A percentile compares a stretch with the other conserved stretches of the same genome.
These are phyloP conservation scores for Pogona vitticeps DNA, from an alignment of 2,113 vertebrate genomes.

Conservation along the genomic window DNA sequence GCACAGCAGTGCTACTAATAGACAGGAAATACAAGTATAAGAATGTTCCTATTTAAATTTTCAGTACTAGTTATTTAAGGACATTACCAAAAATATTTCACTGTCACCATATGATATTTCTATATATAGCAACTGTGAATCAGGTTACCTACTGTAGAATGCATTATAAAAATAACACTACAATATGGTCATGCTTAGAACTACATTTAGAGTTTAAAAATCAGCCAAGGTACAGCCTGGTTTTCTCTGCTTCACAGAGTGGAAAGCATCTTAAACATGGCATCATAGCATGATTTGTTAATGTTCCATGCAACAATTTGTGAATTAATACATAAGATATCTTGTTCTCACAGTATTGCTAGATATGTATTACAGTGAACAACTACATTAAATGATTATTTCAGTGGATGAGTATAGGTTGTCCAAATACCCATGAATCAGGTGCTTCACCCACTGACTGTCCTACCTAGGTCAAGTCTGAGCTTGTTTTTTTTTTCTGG, in stretches of 20 bases:
- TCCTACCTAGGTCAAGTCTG: not conserved
- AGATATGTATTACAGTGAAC: no score
- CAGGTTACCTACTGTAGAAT: constrained; percentile 31
- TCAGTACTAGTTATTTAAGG: constrained; percentile 55
- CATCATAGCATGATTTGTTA: not conserved
- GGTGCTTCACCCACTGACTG: not conserved
- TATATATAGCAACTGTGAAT: constrained; percentile 47
- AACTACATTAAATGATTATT: no score
- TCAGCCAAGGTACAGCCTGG: not conserved
- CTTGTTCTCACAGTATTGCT: no score
- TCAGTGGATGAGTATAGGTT: not conserved
- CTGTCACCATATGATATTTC: constrained; percentile 38
- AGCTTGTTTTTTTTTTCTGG: no score
- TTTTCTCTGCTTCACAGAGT: not conserved
- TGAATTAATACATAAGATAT: not conserved
- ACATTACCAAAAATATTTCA: constrained; percentile 43
- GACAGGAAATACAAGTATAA: constrained; percentile 36
- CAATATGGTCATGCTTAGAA: constrained; percentile 6
- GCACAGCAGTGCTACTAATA: constrained; percentile 34
- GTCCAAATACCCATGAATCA: not conserved
- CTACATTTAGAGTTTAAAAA: constrained; percentile 12
- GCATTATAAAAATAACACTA: constrained; percentile 30
- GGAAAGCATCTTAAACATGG: not conserved
- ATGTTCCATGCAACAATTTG: not conserved
- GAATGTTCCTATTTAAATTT: constrained; percentile 34